Conservation (phyloP, 2,797 vertebrate genomes). For the Falco cherrug region DNA sequence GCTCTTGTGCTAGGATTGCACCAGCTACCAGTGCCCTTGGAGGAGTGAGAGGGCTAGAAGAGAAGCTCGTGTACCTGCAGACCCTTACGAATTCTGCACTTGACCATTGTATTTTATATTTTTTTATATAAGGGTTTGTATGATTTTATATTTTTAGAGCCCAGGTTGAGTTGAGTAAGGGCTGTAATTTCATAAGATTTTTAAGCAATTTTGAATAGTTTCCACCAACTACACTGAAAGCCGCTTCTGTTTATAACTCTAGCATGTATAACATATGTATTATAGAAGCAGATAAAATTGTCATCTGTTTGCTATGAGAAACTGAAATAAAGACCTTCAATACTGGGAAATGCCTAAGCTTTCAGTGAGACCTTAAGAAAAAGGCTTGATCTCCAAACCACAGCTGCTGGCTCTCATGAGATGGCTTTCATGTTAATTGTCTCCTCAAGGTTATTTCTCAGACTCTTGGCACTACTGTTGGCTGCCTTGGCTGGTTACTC, state of each 20-base stretch:
- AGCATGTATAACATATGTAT: not conserved
- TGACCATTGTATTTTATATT: not conserved
- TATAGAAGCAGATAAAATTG: not conserved
- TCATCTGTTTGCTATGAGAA: not conserved
- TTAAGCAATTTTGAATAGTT: not conserved
- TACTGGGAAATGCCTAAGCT: not conserved
- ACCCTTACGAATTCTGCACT: not conserved
- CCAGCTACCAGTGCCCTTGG: not conserved
- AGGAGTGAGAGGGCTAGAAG: not conserved
- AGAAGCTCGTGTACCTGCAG: not conserved
- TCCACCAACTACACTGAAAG: not conserved
- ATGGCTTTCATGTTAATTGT: conserved; percentile 5
- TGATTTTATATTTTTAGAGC: not conserved
- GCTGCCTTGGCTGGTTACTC: conserved; percentile 12
- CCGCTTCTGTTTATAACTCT: not conserved
- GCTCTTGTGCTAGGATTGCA: not conserved
- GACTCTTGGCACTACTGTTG: not conserved
- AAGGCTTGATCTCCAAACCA: conserved; percentile 4
- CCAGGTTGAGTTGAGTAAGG: not conserved
- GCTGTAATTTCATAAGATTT: not conserved
- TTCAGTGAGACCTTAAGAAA: conserved; percentile 6
- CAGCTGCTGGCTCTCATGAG: not conserved
- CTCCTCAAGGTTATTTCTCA: conserved; percentile 35
- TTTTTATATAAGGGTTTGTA: not conserved
- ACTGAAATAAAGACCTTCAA: not conserved